These are phyloP conservation scores for Ardeotis arabs DNA, from an alignment of 2,113 vertebrate species.

Conservation along the genomic window DNA sequence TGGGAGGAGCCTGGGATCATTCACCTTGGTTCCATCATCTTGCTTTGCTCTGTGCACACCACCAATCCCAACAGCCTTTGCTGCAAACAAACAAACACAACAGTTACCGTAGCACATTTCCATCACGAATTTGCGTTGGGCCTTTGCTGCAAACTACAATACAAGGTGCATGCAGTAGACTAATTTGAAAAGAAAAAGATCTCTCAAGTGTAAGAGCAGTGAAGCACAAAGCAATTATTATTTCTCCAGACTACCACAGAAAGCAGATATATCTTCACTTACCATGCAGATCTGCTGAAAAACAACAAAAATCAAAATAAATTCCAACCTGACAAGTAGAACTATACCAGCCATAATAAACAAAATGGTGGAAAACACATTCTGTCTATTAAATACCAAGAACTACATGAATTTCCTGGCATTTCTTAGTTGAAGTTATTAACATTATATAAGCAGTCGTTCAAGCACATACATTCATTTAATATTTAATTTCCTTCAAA, in stretches of 20 bases:
- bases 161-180: background rate
- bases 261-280: slow-evolving; percentile 24
- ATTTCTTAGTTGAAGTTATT: slow-evolving; percentile 30
- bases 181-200: background rate
- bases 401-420: slow-evolving; percentile 47
- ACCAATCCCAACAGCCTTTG: background rate
- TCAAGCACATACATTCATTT: slow-evolving; percentile 50
- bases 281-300: slow-evolving; percentile 54
- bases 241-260: background rate
- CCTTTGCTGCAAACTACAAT: background rate
- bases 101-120: background rate
- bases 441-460: slow-evolving; percentile 42
- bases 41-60: slow-evolving; percentile 16
- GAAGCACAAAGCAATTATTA: slow-evolving; percentile 1
- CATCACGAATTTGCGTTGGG: background rate
- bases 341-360: slow-evolving; percentile 44
- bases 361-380: slow-evolving; percentile 57
- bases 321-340: slow-evolving; percentile 33
- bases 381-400: slow-evolving; percentile 53
- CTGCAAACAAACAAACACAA: slow-evolving; percentile 32
- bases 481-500: slow-evolving; percentile 59
- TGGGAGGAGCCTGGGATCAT: slow-evolving; percentile 57
- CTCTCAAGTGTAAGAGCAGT: background rate
- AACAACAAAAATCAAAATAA: slow-evolving; percentile 58
- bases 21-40: slow-evolving; percentile 32